A percentile compares a stretch with the other conserved stretches of the same genome.
Conservation (phyloP, 2,113 vertebrate species). For the Halcyon malimbica region DNA sequence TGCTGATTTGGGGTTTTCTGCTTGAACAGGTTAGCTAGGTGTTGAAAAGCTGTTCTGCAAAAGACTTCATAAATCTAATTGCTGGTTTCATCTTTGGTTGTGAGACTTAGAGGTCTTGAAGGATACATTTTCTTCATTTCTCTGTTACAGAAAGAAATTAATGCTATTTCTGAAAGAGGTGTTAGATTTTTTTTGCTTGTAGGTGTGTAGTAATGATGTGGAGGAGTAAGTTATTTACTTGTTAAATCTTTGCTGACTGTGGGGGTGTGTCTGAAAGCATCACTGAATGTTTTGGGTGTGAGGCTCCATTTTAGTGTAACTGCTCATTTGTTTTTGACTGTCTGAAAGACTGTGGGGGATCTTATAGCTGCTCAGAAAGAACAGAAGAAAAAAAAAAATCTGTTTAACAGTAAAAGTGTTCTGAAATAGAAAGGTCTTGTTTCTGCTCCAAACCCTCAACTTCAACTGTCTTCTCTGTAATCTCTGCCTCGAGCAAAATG, state of each 20-base stretch:
- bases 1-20: conserved; percentile 35
- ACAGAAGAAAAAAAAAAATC: neutral
- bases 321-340: conserved; percentile 44
- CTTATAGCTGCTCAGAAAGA: neutral
- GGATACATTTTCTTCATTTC: neutral
- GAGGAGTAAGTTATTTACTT: conserved; percentile 57
- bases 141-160: neutral
- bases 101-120: neutral
- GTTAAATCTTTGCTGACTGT: conserved; percentile 32
- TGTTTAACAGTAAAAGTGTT: neutral
- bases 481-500: neutral
- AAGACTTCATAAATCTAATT: conserved; percentile 34
- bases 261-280: conserved; percentile 43
- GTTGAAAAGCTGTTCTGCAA: conserved; percentile 1
- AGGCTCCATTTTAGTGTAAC: conserved; percentile 24
- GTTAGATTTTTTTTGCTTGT: neutral
- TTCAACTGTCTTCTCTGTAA: neutral
- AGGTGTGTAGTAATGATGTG: conserved; percentile 28
- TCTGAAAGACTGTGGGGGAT: neutral
- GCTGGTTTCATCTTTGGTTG: neutral
- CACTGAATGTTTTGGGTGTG: conserved; percentile 38
- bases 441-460: neutral
- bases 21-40: neutral
- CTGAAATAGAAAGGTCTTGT: neutral
- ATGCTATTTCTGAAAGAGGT: conserved; percentile 15